A percentile compares a stretch with the other conserved stretches of the same genome.
phyloP scores from a whole-genome alignment of 2,888 invertebrate species.

The Catocala sponsa region DNA sequence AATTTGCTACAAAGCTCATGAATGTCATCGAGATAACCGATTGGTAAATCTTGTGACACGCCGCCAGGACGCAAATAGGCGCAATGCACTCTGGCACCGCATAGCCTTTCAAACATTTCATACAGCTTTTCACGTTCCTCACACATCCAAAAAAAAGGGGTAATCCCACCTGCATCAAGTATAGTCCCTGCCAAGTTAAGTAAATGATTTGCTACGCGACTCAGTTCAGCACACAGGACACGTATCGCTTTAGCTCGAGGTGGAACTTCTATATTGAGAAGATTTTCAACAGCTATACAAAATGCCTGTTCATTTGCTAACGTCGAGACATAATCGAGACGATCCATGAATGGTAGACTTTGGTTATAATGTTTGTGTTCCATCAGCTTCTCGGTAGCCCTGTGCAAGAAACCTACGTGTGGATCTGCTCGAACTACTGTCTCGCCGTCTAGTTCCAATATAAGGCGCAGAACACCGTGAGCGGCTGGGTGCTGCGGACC shows the following conservation, averaged over 20 bases:
- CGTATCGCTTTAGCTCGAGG: slow-evolving; percentile 94
- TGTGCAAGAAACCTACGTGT: slow-evolving; percentile 95
- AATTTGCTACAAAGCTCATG: slow-evolving; percentile 91
- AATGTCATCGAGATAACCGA: slow-evolving; percentile 93
- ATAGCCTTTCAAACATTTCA: slow-evolving; percentile 94
- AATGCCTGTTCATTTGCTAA: slow-evolving; percentile 94
- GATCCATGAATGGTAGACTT: slow-evolving; percentile 95
- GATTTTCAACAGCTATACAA: slow-evolving; percentile 93
- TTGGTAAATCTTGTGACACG: slow-evolving; percentile 88
- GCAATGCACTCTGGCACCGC: slow-evolving; percentile 95
- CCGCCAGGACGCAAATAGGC: slow-evolving; percentile 95
- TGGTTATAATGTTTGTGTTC: slow-evolving; percentile 96
- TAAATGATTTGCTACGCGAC: slow-evolving; percentile 93
- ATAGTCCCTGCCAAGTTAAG: slow-evolving; percentile 92
- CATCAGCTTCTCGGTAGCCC: slow-evolving; percentile 96
- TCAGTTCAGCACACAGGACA: slow-evolving; percentile 92
- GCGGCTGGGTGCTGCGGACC: slow-evolving; percentile 97
- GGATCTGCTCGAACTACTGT: slow-evolving; percentile 93
- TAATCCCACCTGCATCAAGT: slow-evolving; percentile 95
- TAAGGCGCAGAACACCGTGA: slow-evolving; percentile 94
- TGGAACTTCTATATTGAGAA: slow-evolving; percentile 93
- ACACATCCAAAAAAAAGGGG: slow-evolving; percentile 97
- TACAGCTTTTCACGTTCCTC: slow-evolving; percentile 96
- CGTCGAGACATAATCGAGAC: slow-evolving; percentile 95
- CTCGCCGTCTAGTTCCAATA: slow-evolving; percentile 95